A percentile compares a stretch with the other conserved stretches of the same genome.
phyloP scores from a whole-genome alignment of 92 coral and sea anemone genomes.

The Chrysogorgia sp. region DNA sequence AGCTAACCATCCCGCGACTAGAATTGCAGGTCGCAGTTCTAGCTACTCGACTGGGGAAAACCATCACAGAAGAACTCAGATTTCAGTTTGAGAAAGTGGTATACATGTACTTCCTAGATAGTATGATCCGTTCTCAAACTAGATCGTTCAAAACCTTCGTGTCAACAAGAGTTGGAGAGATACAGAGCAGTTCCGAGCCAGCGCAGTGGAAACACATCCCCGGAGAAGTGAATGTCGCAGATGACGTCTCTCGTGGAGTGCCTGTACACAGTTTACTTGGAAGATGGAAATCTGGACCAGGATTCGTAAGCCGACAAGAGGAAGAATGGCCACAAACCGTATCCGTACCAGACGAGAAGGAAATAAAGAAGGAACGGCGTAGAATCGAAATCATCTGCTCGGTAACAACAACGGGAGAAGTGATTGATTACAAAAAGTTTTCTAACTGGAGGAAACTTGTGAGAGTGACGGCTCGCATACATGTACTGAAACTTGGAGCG shows the following conservation, averaged over 20 bases:
- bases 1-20: not conserved
- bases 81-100: not conserved
- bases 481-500: no score
- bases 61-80: not conserved
- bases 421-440: not conserved
- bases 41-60: not conserved
- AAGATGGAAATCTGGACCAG: not conserved
- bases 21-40: not conserved
- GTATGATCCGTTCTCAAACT: not conserved
- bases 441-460: no score
- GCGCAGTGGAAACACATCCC: not conserved
- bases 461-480: conserved; percentile 50
- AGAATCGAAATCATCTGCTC: not conserved
- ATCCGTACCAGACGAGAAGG: not conserved
- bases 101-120: not conserved
- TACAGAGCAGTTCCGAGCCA: not conserved
- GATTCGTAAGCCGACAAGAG: not conserved
- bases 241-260: not conserved
- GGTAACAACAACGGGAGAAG: not conserved
- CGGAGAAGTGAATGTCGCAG: conserved; percentile 7
- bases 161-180: conserved; percentile 2
- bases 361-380: conserved; percentile 1
- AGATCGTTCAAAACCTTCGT: not conserved
- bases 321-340: conserved; percentile 17
- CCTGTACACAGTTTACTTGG: not conserved